Base-by-base conservation (phyloP, 2,888 invertebrate genomes). In the Yponomeuta sedellus region DNA sequence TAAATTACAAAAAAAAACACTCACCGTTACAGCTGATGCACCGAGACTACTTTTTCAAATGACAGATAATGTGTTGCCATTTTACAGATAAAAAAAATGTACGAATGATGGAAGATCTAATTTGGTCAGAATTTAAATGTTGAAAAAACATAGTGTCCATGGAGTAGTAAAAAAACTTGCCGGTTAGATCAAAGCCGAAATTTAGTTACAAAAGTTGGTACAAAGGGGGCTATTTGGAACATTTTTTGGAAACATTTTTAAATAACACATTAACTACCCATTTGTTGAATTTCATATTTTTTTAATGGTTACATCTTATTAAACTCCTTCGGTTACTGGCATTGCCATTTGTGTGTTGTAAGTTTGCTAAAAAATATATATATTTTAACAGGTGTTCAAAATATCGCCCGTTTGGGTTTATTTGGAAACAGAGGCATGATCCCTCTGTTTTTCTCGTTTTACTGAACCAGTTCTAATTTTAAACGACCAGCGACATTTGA, bases 361-460 rank as follows among this genome's bases (percentile, higher is more conserved):
- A 61, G 61, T 61, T 1, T 61, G 25, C 16, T 61, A 11, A 61
- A 61, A 22, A 25, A 20, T 22, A 61, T 61, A 25, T 61, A 22
- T 61, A 28, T 61, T 61, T 25, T 22, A 61, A 61, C 20, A 16
- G 59, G 22, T 59, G 11, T 61, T 61, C 25, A 25, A 61, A 61
- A 61, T 61, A 61, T 61, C 22, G 61, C 61, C 22, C 10, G 10
- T 61, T 61, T 61, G 61, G 61, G 61, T 25, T 61, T 61, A 61
- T 61, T 61, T 61, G 25, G 25, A 61, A 61, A 20, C 61, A 16
- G 12, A 61, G 61, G 61, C 10, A 10, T 61, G 22, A 61, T 61
- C 11, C 25, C 25, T 20, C 61, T 12, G 20, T 61, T 61, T 61
- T 61, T 22, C 61, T 11, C 28, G 22, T 59, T 59, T 59, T 59